phyloP scores from a whole-genome alignment of 2,888 invertebrate species.

The Strigamia maritima region DNA sequence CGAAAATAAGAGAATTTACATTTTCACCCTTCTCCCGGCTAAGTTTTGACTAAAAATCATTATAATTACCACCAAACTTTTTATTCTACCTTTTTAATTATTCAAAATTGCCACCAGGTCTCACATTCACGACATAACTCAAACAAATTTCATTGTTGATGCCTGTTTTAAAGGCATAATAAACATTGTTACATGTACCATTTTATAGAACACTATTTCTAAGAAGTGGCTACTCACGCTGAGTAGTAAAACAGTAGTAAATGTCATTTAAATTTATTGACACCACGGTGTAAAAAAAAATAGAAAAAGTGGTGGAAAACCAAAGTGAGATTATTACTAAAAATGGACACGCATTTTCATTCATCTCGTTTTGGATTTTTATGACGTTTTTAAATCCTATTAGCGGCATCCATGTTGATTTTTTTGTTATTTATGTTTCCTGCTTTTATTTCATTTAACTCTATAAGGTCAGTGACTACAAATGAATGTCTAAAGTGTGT shows the following conservation, averaged over 20 bases:
- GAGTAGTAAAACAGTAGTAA: conserved; percentile 5
- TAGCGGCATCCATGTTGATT: neutral
- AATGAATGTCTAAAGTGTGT: neutral
- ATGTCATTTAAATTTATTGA: neutral
- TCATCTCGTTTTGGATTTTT: neutral
- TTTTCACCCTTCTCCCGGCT: too few species aligned
- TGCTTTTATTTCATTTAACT: conserved; percentile 1
- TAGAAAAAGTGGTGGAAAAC: neutral
- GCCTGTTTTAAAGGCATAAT: neutral
- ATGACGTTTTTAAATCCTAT: neutral
- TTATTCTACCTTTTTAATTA: neutral
- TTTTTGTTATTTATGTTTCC: neutral
- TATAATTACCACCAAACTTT: too few species aligned
- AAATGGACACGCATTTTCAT: neutral
- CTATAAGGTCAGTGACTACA: neutral
- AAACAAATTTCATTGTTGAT: too few species aligned
- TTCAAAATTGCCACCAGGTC: neutral
- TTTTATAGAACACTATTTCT: neutral
- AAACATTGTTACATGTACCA: neutral
- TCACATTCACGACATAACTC: neutral
- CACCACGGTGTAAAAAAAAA: neutral
- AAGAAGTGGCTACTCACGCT: neutral
- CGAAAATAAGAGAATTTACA: too few species aligned
- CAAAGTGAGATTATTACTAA: neutral
- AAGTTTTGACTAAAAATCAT: too few species aligned